These are phyloP conservation scores for Hyles lineata DNA, from an alignment of 2,888 invertebrate species.

Conservation along the genomic window DNA sequence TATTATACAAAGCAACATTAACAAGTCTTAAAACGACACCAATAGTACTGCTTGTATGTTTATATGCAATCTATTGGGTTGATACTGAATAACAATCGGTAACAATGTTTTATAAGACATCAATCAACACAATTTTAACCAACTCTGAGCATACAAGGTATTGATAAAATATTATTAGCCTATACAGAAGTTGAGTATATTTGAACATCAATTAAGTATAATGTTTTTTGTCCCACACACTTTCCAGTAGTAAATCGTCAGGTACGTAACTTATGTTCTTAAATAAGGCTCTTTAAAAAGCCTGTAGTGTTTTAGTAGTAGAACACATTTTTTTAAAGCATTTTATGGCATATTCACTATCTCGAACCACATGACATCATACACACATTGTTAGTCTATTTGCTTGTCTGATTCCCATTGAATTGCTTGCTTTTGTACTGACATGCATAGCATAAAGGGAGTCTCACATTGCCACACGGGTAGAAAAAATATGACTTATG, in stretches of 20 bases:
- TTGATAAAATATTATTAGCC: background rate
- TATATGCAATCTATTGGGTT: background rate
- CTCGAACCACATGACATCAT: background rate
- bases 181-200: background rate
- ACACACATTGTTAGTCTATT: background rate
- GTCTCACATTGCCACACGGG: background rate
- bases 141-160: background rate
- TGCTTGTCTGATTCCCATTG: background rate
- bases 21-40: background rate
- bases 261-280: background rate
- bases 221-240: conserved; percentile 20
- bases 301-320: background rate
- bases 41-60: background rate
- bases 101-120: background rate
- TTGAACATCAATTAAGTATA: background rate
- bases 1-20: background rate
- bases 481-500: background rate
- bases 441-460: background rate
- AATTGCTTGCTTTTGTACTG: background rate
- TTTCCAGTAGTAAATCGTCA: background rate
- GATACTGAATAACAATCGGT: background rate
- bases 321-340: background rate
- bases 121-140: background rate
- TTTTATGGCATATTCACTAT: conserved; percentile 11
- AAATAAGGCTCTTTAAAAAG: background rate